A percentile compares a stretch with the other conserved stretches of the same genome.
Conservation (phyloP, 2,888 invertebrate genomes). For the Disparrhopalites patrizii region DNA sequence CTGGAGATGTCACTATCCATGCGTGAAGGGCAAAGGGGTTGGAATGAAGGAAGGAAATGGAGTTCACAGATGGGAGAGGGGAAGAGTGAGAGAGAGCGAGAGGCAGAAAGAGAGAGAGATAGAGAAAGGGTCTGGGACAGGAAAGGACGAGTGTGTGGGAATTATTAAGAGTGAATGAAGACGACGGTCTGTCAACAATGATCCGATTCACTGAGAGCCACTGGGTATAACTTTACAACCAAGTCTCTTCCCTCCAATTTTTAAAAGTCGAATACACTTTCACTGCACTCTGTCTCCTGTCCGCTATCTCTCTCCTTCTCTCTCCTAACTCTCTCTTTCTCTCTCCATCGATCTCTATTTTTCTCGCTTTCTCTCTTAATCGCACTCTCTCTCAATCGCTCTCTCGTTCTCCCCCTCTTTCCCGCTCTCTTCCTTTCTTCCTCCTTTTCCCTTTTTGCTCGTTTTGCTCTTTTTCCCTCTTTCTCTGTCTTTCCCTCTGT, state of each 20-base stretch:
- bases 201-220: too few relatives aligned
- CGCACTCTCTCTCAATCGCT: too few relatives aligned
- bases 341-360: too few relatives aligned
- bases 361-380: too few relatives aligned
- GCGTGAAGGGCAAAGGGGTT: too few relatives aligned
- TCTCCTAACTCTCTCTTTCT: too few relatives aligned
- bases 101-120: too few relatives aligned
- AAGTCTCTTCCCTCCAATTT: conserved; percentile 8
- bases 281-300: neutral
- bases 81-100: neutral
- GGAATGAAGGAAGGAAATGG: too few relatives aligned
- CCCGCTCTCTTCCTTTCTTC: conserved; percentile 21
- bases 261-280: neutral
- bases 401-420: conserved; percentile 18
- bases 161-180: conserved; percentile 23
- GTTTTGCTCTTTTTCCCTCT: too few relatives aligned
- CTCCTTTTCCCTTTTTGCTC: neutral
- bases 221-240: too few relatives aligned
- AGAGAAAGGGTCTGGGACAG: neutral
- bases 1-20: too few relatives aligned
- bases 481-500: conserved; percentile 18
- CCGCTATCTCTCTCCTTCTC: too few relatives aligned
- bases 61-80: neutral
- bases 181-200: conserved; percentile 28
- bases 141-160: neutral